Conservation (phyloP, 2,888 invertebrate genomes). For the Papilio demoleus region DNA sequence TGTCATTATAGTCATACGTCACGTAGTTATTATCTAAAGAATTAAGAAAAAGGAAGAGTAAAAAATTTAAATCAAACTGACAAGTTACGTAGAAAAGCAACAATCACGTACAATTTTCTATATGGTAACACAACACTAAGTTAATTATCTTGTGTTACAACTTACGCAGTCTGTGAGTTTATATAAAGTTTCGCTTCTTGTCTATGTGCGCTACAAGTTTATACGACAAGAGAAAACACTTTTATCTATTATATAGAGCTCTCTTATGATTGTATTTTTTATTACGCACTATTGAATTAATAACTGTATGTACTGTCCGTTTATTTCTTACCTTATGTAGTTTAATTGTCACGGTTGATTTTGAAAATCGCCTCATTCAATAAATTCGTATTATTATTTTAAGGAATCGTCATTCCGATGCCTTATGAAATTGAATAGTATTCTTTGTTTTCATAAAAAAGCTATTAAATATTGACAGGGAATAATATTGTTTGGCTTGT, state of each 20-base stretch:
- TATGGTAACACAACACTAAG: conserved; percentile 29
- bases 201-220: background rate
- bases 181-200: conserved; percentile 27
- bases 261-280: too few species aligned
- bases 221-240: background rate
- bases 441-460: background rate
- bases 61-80: conserved; percentile 1
- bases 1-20: too few species aligned
- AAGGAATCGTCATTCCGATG: too few species aligned
- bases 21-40: background rate
- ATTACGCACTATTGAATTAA: background rate
- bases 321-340: too few species aligned
- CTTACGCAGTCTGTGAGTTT: conserved; percentile 25
- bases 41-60: background rate
- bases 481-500: background rate
- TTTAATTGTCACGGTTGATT: background rate
- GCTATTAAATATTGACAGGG: background rate
- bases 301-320: background rate
- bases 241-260: background rate
- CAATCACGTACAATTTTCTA: conserved; percentile 27
- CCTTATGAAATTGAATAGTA: conserved; percentile 19
- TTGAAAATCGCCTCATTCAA: background rate
- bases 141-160: conserved; percentile 34
- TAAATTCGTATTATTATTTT: background rate
- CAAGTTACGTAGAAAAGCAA: conserved; percentile 12